Evolutionary conservation across 2,888 invertebrate genomes (phyloP).

Genomic region (Rhorus exstirpatorius): DNA sequence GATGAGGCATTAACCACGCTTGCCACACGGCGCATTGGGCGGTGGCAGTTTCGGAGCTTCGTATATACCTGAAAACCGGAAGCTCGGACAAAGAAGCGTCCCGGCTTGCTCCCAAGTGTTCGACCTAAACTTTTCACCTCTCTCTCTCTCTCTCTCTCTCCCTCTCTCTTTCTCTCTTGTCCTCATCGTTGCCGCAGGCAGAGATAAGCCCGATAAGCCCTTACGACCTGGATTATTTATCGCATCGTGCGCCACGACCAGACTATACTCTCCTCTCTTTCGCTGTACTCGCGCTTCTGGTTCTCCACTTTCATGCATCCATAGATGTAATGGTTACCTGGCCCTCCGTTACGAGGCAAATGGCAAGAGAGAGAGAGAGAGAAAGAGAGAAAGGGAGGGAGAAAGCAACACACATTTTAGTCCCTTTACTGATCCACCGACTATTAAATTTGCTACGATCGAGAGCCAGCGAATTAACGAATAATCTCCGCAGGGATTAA

Average conservation of each 20-base stretch:
- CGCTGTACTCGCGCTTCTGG: constrained; percentile 20
- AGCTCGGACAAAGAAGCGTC: constrained; percentile 70
- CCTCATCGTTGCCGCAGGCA: constrained; percentile 50
- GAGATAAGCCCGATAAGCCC: constrained; percentile 73
- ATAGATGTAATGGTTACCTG: constrained; percentile 38
- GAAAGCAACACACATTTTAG: constrained; percentile 4
- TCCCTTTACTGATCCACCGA: constrained; percentile 55
- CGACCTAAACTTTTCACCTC: constrained; percentile 19
- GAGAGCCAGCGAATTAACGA: constrained; percentile 64
- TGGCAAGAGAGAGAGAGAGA: constrained; percentile 29
- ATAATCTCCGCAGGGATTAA: constrained; percentile 65
- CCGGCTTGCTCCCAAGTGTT: constrained; percentile 54
- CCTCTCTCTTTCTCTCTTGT: constrained; percentile 28
- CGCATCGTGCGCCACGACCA: constrained; percentile 62
- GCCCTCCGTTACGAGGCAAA: not conserved
- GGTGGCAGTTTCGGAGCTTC: constrained; percentile 54
- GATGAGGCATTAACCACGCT: constrained; percentile 52
- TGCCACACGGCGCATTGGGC: constrained; percentile 55
- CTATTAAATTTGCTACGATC: constrained; percentile 69
- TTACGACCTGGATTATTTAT: constrained; percentile 73
- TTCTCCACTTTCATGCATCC: constrained; percentile 22
- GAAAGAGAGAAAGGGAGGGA: constrained; percentile 7
- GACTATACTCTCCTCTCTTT: constrained; percentile 18
- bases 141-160: constrained; percentile 19
- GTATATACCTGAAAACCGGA: constrained; percentile 57